phyloP scores from a whole-genome alignment of 2,113 vertebrate species.

The Sigmodon hispidus region DNA sequence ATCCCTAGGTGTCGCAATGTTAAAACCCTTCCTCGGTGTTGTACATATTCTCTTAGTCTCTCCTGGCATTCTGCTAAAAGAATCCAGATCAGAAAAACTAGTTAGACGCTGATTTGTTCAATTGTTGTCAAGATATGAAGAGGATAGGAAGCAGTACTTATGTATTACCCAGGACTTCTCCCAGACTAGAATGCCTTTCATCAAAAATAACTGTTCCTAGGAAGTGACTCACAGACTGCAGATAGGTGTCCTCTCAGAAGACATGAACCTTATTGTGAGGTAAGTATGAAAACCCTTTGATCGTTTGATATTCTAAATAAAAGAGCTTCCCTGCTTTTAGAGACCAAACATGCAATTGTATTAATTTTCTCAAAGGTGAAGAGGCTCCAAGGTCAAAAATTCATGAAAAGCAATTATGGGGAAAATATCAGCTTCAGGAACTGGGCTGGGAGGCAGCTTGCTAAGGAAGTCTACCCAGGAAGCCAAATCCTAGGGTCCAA shows the following conservation, averaged over 20 bases:
- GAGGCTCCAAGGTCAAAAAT: not conserved
- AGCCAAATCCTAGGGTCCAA: constrained; percentile 7
- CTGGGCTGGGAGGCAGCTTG: not conserved
- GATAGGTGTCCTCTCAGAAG: not conserved
- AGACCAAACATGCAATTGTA: not conserved
- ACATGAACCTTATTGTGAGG: not conserved
- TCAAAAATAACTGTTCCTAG: not conserved
- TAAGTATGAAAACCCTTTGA: constrained; percentile 5
- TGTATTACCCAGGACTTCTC: not conserved
- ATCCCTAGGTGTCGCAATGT: not conserved
- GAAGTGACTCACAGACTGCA: too few relatives aligned
- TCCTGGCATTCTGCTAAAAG: not conserved
- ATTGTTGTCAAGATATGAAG: not conserved
- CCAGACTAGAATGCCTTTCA: not conserved
- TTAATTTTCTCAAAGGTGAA: constrained; percentile 38
- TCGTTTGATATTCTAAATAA: not conserved
- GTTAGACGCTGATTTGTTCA: not conserved
- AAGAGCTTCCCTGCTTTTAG: not conserved
- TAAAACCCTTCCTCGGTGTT: not conserved
- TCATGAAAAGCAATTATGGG: not conserved
- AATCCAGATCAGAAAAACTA: not conserved
- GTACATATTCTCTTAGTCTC: not conserved
- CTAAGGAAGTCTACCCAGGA: not conserved
- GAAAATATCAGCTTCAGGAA: not conserved
- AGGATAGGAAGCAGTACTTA: not conserved